Percentiles rank a stretch among this genome's conserved stretches.
Evolutionary conservation across 2,888 invertebrate genomes (phyloP).

Genomic region (Sussaba pulchella): DNA sequence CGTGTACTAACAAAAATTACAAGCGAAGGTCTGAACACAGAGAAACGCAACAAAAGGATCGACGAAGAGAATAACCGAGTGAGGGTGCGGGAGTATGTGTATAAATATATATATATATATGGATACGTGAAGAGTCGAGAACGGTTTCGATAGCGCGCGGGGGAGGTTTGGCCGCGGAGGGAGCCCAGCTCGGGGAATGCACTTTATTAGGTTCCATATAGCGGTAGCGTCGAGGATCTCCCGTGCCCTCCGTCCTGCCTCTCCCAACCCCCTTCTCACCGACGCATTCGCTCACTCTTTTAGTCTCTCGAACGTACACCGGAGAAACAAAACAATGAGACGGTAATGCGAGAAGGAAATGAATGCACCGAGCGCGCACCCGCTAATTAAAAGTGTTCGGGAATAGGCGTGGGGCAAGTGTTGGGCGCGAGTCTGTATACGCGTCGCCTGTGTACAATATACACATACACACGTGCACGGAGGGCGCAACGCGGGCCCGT

Average conservation of each 20-base stretch:
- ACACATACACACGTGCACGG: not conserved
- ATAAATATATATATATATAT: constrained; percentile 2
- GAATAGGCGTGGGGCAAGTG: not conserved
- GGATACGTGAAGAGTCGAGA: constrained; percentile 20
- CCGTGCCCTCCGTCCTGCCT: not conserved
- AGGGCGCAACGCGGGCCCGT: no score
- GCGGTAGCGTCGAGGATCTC: constrained; percentile 8
- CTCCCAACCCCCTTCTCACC: not conserved
- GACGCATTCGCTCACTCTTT: not conserved
- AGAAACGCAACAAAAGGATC: constrained; percentile 48
- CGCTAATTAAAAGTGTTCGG: constrained; percentile 62
- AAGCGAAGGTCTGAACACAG: constrained; percentile 34
- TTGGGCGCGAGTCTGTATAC: not conserved
- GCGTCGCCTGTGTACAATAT: no score
- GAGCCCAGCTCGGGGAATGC: constrained; percentile 57
- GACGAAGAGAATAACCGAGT: constrained; percentile 8
- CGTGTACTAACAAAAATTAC: constrained; percentile 68
- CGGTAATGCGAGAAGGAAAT: constrained; percentile 55
- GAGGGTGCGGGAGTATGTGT: constrained; percentile 7
- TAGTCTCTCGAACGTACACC: constrained; percentile 44
- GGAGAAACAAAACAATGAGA: constrained; percentile 56
- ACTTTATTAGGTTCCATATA: constrained; percentile 64
- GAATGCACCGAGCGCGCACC: constrained; percentile 44
- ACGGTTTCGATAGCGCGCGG: constrained; percentile 14
- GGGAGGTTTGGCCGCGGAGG: constrained; percentile 25